Evolutionary conservation across 2,113 vertebrate genomes (phyloP).

Genomic region (Emydocephalus ijimae): DNA sequence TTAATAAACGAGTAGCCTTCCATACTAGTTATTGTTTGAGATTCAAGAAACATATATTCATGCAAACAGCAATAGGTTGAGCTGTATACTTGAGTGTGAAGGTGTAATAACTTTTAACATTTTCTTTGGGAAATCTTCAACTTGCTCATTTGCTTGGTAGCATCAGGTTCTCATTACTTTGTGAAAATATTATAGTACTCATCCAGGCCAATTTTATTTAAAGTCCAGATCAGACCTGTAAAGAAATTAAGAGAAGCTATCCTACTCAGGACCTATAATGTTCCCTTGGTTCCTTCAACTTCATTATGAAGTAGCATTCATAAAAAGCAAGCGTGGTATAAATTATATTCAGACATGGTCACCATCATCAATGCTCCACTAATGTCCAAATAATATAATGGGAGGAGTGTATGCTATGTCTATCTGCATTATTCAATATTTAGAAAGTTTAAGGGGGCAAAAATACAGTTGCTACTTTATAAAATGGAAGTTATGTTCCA

Average conservation of each 20-base stretch:
- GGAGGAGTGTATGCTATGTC: not conserved
- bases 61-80: not conserved
- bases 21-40: conserved; percentile 19
- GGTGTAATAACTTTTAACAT: conserved; percentile 39
- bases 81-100: conserved; percentile 34
- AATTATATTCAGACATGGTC: not conserved
- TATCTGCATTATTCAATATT: not conserved
- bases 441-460: not conserved
- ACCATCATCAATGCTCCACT: not conserved
- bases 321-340: not conserved
- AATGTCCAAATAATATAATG: not conserved
- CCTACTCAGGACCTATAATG: not conserved
- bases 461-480: not conserved
- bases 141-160: conserved; percentile 10
- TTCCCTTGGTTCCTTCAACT: not conserved
- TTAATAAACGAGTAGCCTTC: conserved; percentile 10
- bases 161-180: conserved; percentile 19
- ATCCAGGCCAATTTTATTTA: not conserved
- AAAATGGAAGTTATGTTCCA: not conserved
- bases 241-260: not conserved
- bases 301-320: not conserved
- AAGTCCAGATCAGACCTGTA: not conserved
- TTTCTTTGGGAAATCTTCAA: conserved; percentile 43
- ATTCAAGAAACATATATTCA: not conserved
- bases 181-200: conserved; percentile 5